Evolutionary conservation across 2,113 vertebrate genomes (phyloP), one percentile per base, ranked within the genome.

Genomic region (Isichthys henryi): DNA sequence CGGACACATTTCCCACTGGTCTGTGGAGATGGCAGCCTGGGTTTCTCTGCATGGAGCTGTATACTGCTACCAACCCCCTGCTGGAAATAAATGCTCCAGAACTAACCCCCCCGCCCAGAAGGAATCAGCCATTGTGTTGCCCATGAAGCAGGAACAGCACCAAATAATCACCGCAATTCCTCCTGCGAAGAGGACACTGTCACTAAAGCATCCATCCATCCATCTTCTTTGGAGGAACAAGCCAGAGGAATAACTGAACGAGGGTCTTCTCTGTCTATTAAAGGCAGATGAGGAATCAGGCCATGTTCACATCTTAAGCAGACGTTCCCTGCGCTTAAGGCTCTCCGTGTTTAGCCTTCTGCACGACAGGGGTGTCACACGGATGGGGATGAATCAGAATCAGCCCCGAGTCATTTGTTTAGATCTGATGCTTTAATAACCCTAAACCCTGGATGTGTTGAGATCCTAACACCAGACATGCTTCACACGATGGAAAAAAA

Each of bases 111-210:
- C 27, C 56, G 45, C 70, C 84, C 56, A 3, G 0, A 15, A 49
- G 85, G 39, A 58, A n/a, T 88, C 62, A 90, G 58, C 53, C 46
- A 90, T 87, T 90, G 89, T 90, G 89, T 21, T 31, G 13, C 49
- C 52, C 52, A 88, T 43, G 85, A 82, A 90, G 46, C 70, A 13
- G 87, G 50, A 35, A 56, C 50, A 35, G 13, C 70, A 39, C 52
- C 27, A 58, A 48, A 88, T 88, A 90, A 83, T 48, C 45, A 70
- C 62, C 50, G 6, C 39, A 23, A 74, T 43, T 77, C 27, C 35
- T 66, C 89, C 66, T 82, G 70, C 74, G 56, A 89, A 86, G 58
- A 62, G 53, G 45, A 8, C 39, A 21, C 35, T 80, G 35, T 15
- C 74, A 43, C 35, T 7, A 19, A 13, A 8, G 5, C 11, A 31